A percentile compares a stretch with the other conserved stretches of the same genome.
Evolutionary conservation across 2,113 vertebrate species (phyloP).

Genomic region (Capricornis sumatraensis): DNA sequence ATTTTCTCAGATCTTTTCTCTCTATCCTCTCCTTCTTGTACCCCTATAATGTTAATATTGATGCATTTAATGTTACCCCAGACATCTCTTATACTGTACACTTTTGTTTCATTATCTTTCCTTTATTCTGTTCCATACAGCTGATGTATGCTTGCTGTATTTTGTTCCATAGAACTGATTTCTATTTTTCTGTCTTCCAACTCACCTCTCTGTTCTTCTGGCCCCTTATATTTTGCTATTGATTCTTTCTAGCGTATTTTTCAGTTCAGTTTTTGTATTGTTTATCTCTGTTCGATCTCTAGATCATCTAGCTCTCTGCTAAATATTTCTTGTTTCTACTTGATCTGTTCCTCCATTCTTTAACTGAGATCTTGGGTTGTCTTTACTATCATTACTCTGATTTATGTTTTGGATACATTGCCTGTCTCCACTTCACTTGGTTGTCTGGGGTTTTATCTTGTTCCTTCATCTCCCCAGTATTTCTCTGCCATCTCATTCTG

Average conservation of each 20-base stretch:
- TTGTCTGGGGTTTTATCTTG: neutral
- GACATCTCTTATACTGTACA: neutral
- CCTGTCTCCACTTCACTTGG: neutral
- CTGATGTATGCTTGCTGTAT: neutral
- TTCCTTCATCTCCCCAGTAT: neutral
- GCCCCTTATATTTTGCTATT: neutral
- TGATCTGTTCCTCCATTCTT: neutral
- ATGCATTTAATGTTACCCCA: neutral
- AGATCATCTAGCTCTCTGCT: neutral
- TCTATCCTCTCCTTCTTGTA: neutral
- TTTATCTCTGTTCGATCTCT: neutral
- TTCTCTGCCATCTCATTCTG: neutral
- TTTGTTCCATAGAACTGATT: neutral
- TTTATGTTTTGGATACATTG: neutral
- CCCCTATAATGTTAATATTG: neutral
- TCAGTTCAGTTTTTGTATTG: neutral
- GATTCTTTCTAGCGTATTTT: neutral
- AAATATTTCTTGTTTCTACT: neutral
- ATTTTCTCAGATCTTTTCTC: neutral
- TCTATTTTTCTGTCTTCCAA: neutral
- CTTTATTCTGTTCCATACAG: neutral
- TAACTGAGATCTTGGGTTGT: neutral
- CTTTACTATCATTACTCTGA: neutral
- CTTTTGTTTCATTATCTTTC: neutral
- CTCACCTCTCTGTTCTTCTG: neutral